Evolutionary conservation across 2,113 vertebrate genomes (phyloP), one percentile per base, ranked within the genome.

Genomic region (Sapajus apella): DNA sequence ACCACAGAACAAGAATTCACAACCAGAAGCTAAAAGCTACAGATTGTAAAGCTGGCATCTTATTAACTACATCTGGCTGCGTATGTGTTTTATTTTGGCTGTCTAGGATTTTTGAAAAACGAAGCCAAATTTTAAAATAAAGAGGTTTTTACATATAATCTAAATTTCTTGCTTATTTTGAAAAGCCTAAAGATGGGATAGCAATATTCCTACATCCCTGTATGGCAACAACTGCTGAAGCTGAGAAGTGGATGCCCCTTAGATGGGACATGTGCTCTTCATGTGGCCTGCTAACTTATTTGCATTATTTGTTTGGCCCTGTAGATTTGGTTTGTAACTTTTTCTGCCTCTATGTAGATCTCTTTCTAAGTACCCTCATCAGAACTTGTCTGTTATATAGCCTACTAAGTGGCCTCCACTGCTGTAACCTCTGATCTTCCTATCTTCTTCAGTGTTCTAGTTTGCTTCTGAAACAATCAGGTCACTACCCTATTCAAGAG

Each of bases 1-100:
- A 47, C 50, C 25, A 85, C 25, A 64, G 20, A 58, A 40, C 3
- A 87, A 64, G 43, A 96, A 64, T 84, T 95, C 66, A 97, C 20
- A 56, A 83, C 20, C 81, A 86, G 76, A 94, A 76, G 75, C 58
- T 95, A 90, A 95, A 96, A 80, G 79, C 77, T 93, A 93, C 11
- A 96, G 40, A n/a, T 17, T 90, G 13, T 87, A 72, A 87, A 94
- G 93, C 32, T 83, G 50, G 23, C 32, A 90, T 72, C 17, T 10
- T 80, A 72, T 45, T 73, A 85, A 45, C 50, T 90, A 32, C 43
- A 73, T 27, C 35, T 83, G 45, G 77, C 14, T 61, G 10, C 14
- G 70, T 56, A 89, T 70, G 3, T 56, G 10, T 85, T 85, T 89
- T 76, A n/a, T 87, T 94, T 66, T 45, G 20, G 55, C 37, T 68